These are phyloP conservation scores for Aricia agestis DNA, from an alignment of 1,140 invertebrate species.

Conservation along the genomic window DNA sequence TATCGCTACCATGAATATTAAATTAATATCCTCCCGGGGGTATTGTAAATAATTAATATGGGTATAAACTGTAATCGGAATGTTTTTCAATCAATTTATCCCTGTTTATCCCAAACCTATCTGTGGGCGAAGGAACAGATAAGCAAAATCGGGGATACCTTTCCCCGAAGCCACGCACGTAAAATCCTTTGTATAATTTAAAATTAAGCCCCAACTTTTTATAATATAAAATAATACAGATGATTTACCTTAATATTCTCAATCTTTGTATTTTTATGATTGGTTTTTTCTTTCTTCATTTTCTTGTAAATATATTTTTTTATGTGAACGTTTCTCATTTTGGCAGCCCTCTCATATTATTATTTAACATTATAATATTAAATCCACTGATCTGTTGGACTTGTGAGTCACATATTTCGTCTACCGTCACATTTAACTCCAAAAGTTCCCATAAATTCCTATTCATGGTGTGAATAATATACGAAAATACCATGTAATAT, in stretches of 20 bases:
- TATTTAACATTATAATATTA: no score
- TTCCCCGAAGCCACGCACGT: slow-evolving; percentile 44
- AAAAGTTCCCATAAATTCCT: slow-evolving; percentile 29
- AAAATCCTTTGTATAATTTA: slow-evolving; percentile 62
- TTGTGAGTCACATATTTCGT: no score
- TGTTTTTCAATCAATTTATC: slow-evolving; percentile 61
- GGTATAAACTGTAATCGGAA: slow-evolving; percentile 34
- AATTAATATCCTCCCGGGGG: not conserved
- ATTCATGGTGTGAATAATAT: slow-evolving; percentile 10
- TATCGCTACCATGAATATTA: not conserved
- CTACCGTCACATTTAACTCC: no score
- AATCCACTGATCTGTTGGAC: no score
- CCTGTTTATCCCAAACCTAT: slow-evolving; percentile 52
- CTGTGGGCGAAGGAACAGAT: slow-evolving; percentile 50
- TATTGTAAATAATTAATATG: slow-evolving; percentile 11
- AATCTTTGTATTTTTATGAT: no score
- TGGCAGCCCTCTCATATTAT: no score
- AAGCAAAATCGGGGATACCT: slow-evolving; percentile 41
- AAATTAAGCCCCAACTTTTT: slow-evolving; percentile 11
- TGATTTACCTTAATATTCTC: no score
- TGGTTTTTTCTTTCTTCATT: no score
- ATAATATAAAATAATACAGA: not conserved
- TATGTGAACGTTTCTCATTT: no score
- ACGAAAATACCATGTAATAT: no score
- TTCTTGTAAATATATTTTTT: no score